Percentiles rank a stretch among this genome's conserved stretches.
These are phyloP conservation scores for Enteromius unitaeniatus DNA, from an alignment of 2,797 vertebrate species.

Conservation along the genomic window DNA sequence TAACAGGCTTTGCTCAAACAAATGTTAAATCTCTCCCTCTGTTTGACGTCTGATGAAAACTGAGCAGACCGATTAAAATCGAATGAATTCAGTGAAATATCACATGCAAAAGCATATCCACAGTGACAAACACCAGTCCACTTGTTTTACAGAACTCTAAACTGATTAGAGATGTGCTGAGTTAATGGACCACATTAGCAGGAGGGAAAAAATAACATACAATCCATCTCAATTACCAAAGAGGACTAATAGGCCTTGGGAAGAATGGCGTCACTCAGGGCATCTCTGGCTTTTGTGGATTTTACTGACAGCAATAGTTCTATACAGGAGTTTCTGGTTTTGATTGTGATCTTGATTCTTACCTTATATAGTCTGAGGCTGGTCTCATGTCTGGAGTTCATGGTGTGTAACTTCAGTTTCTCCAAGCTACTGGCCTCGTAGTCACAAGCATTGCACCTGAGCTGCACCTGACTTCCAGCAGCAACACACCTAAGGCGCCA, in stretches of 20 bases:
- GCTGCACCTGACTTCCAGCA: conserved; percentile 92
- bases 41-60: conserved; percentile 1
- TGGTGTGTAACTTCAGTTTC: conserved; percentile 93
- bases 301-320: conserved; percentile 23
- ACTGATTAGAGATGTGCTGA: conserved; percentile 89
- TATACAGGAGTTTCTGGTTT: neutral
- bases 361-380: conserved; percentile 96
- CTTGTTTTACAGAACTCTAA: conserved; percentile 86
- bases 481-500: conserved; percentile 90
- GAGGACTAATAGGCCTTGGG: conserved; percentile 56
- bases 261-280: conserved; percentile 48
- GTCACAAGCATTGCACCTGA: conserved; percentile 95
- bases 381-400: conserved; percentile 91
- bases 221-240: conserved; percentile 86
- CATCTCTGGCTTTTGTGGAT: conserved; percentile 52
- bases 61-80: conserved; percentile 20
- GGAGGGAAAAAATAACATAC: conserved; percentile 87
- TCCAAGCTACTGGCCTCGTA: conserved; percentile 96
- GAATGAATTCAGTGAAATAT: conserved; percentile 23
- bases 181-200: conserved; percentile 91
- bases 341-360: conserved; percentile 12
- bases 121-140: conserved; percentile 84
- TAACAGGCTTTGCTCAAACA: conserved; percentile 36
- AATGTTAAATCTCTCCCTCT: conserved; percentile 3
- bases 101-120: conserved; percentile 8